Evolutionary conservation across 2,113 vertebrate genomes (phyloP), one percentile per base, ranked within the genome.

Genomic region (Triplophysa dalaica): DNA sequence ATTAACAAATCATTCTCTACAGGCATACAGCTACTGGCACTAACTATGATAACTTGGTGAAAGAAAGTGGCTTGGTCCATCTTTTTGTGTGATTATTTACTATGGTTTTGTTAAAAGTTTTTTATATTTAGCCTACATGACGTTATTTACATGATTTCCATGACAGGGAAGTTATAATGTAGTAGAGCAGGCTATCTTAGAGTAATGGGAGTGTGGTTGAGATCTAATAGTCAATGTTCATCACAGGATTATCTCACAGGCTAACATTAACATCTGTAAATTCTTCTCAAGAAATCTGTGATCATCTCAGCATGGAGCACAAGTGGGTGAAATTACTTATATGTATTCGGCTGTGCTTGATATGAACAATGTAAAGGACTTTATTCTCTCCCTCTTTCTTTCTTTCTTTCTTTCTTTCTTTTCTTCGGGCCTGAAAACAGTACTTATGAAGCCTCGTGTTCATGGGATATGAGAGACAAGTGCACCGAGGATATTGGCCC

Each of bases 381-480:
- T 56, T 24, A 22, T 24, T 3, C 24, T 62, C 3, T 24, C 22
- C 24, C 24, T 62, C 13, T 14, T 13, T 24, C 24, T 22, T n/a
- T 17, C 24, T 56, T 17, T 72, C n/a, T n/a, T 29, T 29, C 12
- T 73, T 56, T 58, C 50, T 73, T 56, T 58, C 52, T 58, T 56
- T 70, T 9, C 52, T 16, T 70, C 75, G 41, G 79, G 81, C 83
- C 81, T 43, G 11, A 74, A 48, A 10, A 41, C 60, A 33, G 48
- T 50, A 4, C 9, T 13, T 8, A 22, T 52, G 45, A 17, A 16
- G 17, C 29, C 52, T 56, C 16, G 16, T n/a, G 4, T n/a, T 19
- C 16, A 16, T 19, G 52, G 16, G 17, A 56, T 4, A 5, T 29
- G 22, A 48, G 43, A 7, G 24, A n/a, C 7, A 9, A 13, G 8